phyloP scores from a whole-genome alignment of 2,888 invertebrate species.

The Formica aserva region DNA sequence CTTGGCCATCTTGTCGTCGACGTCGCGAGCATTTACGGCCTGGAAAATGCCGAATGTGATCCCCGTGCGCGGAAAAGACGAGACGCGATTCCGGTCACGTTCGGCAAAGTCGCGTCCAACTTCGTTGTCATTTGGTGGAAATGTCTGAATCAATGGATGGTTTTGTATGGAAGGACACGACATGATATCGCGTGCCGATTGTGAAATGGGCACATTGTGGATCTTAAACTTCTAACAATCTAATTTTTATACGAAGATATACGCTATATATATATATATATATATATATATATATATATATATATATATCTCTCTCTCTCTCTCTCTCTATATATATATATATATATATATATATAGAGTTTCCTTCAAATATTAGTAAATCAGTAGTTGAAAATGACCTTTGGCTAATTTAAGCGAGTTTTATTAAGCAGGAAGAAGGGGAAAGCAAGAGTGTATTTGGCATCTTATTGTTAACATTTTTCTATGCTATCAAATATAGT shows the following conservation, averaged over 20 bases:
- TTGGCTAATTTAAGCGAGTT: too few relatives aligned
- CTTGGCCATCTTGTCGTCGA: conserved; percentile 51
- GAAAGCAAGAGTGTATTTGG: too few relatives aligned
- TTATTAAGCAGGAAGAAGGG: too few relatives aligned
- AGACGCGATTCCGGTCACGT: conserved; percentile 68
- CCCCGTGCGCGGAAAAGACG: conserved; percentile 17
- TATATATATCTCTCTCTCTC: too few relatives aligned
- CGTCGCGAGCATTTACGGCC: conserved; percentile 54
- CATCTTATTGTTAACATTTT: too few relatives aligned
- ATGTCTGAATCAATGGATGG: conserved; percentile 67
- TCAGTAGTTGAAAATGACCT: too few relatives aligned
- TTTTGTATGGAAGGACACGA: conserved; percentile 56
- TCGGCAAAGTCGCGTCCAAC: conserved; percentile 65
- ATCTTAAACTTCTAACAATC: background rate
- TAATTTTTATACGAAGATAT: background rate
- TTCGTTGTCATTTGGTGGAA: conserved; percentile 71
- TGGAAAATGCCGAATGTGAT: conserved; percentile 57
- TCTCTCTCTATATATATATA: too few relatives aligned
- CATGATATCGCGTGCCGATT: conserved; percentile 30
- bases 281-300: too few relatives aligned
- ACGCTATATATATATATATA: too few relatives aligned
- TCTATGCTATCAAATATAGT: too few relatives aligned
- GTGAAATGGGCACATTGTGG: background rate
- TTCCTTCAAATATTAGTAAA: too few relatives aligned
- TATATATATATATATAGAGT: too few relatives aligned